These are phyloP conservation scores for Eurosta solidaginis DNA, from an alignment of 1,140 invertebrate genomes.

Conservation along the genomic window DNA sequence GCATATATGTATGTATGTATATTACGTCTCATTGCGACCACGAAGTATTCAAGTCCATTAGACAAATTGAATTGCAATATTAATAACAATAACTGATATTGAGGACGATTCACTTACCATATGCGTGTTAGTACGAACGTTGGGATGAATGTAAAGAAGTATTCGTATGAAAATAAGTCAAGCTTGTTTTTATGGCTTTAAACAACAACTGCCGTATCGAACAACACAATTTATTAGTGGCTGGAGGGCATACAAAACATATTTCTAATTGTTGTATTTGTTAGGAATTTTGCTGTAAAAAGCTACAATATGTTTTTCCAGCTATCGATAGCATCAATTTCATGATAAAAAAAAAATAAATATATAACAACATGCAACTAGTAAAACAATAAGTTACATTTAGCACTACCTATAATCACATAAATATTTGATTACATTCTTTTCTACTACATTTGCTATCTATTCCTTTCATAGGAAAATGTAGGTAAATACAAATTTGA, in stretches of 20 bases:
- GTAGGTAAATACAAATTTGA: too few relatives aligned
- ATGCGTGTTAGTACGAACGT: neutral
- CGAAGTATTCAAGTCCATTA: constrained; percentile 20
- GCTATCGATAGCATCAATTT: neutral
- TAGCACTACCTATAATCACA: neutral
- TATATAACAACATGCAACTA: neutral
- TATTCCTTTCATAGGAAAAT: too few relatives aligned
- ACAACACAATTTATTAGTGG: too few relatives aligned
- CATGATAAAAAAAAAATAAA: neutral
- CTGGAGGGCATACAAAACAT: too few relatives aligned
- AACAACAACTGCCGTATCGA: neutral
- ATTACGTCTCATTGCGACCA: neutral
- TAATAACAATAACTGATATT: constrained; percentile 15
- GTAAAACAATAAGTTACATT: constrained; percentile 11
- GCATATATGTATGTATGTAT: neutral
- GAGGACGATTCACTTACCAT: neutral
- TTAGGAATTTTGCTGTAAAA: neutral
- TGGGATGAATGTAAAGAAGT: neutral
- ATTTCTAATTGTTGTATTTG: constrained; percentile 4
- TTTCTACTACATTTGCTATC: too few relatives aligned
- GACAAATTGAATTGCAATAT: constrained; percentile 29
- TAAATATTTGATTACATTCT: neutral
- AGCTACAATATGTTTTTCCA: neutral
- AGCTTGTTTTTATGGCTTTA: neutral
- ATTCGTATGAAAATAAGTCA: neutral